These are phyloP conservation scores for Mus spicilegus DNA, from an alignment of 2,113 vertebrate species.

Conservation along the genomic window DNA sequence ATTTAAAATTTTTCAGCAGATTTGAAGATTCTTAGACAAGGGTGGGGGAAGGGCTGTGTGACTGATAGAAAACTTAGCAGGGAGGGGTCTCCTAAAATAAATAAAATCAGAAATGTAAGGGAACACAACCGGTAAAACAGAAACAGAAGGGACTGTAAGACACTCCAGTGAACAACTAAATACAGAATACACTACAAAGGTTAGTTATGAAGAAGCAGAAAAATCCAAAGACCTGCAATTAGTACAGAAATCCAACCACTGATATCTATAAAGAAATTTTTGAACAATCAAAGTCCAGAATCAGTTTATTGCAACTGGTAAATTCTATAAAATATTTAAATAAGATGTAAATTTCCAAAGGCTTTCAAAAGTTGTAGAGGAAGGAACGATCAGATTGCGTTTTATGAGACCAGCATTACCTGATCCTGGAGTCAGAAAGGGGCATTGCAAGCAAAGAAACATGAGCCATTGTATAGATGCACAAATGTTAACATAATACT, in stretches of 20 bases:
- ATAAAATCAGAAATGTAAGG: background rate
- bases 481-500: background rate
- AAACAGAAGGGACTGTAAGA: background rate
- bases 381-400: background rate
- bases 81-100: background rate
- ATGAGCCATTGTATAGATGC: background rate
- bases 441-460: background rate
- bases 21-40: background rate
- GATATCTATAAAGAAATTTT: background rate
- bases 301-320: background rate
- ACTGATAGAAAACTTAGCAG: background rate
- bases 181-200: background rate
- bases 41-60: background rate
- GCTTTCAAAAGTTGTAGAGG: background rate
- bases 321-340: background rate
- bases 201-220: background rate
- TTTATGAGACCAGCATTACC: background rate
- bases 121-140: background rate
- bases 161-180: background rate
- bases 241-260: background rate
- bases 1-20: background rate
- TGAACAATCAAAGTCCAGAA: background rate
- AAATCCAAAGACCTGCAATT: background rate
- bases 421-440: background rate
- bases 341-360: background rate